Percentiles rank a stretch among this genome's conserved stretches.
Evolutionary conservation across 2,797 vertebrate genomes (phyloP).

Genomic region (Jordanella pulchra): DNA sequence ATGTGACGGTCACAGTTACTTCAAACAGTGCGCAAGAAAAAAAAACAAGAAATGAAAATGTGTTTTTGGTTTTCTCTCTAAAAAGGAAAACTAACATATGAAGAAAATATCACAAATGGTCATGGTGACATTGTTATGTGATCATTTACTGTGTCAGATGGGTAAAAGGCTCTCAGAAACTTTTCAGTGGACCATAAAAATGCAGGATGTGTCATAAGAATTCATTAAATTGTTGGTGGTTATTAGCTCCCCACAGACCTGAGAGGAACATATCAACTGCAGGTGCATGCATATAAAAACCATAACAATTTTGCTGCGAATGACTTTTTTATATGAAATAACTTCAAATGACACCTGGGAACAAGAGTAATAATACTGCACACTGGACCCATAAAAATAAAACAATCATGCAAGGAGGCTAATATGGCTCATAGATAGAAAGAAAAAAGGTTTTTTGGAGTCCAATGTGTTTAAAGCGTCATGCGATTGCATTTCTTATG

Average conservation of each 20-base stretch:
- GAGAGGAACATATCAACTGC: conserved; percentile 56
- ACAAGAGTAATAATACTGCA: conserved; percentile 50
- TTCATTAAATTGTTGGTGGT: conserved; percentile 61
- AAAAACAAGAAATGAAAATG: conserved; percentile 16
- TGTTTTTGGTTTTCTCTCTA: conserved; percentile 29
- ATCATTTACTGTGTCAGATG: conserved; percentile 59
- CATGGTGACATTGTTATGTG: conserved; percentile 60
- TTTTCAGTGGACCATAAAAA: conserved; percentile 67
- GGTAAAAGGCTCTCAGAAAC: conserved; percentile 40
- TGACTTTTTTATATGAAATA: conserved; percentile 54
- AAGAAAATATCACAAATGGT: conserved; percentile 73
- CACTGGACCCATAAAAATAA: conserved; percentile 61
- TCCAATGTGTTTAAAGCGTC: conserved; percentile 33
- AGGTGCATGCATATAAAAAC: conserved; percentile 68
- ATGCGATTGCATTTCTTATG: not conserved
- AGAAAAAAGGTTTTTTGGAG: conserved; percentile 63
- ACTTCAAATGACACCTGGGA: conserved; percentile 62
- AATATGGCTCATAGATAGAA: conserved; percentile 58
- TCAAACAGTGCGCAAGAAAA: conserved; percentile 42
- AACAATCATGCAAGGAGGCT: conserved; percentile 58
- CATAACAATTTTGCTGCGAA: conserved; percentile 38
- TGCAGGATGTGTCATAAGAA: conserved; percentile 57
- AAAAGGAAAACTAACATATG: conserved; percentile 59
- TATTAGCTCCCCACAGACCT: conserved; percentile 66
- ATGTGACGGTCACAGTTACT: conserved; percentile 27